Evolutionary conservation across 2,797 vertebrate species (phyloP).

Genomic region (Sarcoramphus papa): DNA sequence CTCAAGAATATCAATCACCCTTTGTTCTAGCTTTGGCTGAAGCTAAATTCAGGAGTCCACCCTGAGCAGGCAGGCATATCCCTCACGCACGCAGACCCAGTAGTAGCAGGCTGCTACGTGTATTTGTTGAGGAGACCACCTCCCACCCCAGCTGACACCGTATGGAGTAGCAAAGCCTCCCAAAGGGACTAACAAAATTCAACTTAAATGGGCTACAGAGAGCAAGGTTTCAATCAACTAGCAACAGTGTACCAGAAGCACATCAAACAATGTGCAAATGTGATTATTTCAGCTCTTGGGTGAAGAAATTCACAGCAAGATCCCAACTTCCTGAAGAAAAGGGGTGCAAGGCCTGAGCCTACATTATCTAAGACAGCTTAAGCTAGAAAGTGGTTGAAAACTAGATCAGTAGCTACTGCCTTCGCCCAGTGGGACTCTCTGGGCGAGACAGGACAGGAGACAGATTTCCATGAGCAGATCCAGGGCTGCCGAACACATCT

Average conservation of each 20-base stretch:
- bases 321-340: neutral
- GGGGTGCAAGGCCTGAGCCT: neutral
- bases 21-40: neutral
- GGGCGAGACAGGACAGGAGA: too few relatives aligned
- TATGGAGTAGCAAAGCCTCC: neutral
- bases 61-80: neutral
- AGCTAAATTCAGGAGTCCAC: neutral
- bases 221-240: neutral
- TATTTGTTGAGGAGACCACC: neutral
- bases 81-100: fast-evolving
- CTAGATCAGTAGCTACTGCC: neutral
- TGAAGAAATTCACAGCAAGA: neutral
- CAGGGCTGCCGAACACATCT: neutral
- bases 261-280: fast-evolving
- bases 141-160: neutral
- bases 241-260: fast-evolving
- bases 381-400: neutral
- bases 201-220: neutral
- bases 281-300: neutral
- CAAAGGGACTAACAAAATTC: neutral
- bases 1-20: neutral
- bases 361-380: neutral
- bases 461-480: neutral
- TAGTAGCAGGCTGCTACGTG: neutral
- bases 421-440: neutral